A percentile compares a stretch with the other conserved stretches of the same genome.
phyloP scores from a whole-genome alignment of 2,797 vertebrate species.

The Sebastes hubbsi region DNA sequence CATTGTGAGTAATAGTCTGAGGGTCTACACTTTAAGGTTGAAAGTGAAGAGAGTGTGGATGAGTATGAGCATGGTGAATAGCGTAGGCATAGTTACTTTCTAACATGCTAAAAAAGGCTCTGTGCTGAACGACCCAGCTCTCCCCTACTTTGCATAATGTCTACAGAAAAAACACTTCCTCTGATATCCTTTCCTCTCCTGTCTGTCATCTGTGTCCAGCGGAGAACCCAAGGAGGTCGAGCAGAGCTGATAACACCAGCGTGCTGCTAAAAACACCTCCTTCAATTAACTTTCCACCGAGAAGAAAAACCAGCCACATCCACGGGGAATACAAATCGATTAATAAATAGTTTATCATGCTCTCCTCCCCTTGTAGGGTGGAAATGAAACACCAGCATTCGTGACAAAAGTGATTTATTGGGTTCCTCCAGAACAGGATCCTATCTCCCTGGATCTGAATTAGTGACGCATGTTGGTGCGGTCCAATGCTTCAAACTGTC shows the following conservation, averaged over 20 bases:
- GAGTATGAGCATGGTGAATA: too few relatives aligned
- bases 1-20: too few relatives aligned
- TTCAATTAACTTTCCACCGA: constrained; percentile 63
- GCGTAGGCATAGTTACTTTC: too few relatives aligned
- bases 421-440: constrained; percentile 27
- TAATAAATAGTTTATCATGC: constrained; percentile 68
- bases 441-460: constrained; percentile 42
- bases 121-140: too few relatives aligned
- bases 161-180: too few relatives aligned
- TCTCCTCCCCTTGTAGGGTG: constrained; percentile 41
- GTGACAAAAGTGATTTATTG: constrained; percentile 69
- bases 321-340: constrained; percentile 59
- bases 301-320: constrained; percentile 30
- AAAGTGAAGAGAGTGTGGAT: too few relatives aligned
- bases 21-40: too few relatives aligned
- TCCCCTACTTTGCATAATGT: not conserved
- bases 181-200: not conserved
- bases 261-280: constrained; percentile 22
- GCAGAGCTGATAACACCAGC: not conserved
- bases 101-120: too few relatives aligned
- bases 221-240: constrained; percentile 4
- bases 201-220: not conserved
- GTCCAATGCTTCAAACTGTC: constrained; percentile 28
- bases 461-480: constrained; percentile 7
- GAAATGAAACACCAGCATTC: constrained; percentile 65